A percentile compares a stretch with the other conserved stretches of the same genome.
Evolutionary conservation across 23 tunicate genomes (phyloP).

Genomic region (Trididemnum nubilum): DNA sequence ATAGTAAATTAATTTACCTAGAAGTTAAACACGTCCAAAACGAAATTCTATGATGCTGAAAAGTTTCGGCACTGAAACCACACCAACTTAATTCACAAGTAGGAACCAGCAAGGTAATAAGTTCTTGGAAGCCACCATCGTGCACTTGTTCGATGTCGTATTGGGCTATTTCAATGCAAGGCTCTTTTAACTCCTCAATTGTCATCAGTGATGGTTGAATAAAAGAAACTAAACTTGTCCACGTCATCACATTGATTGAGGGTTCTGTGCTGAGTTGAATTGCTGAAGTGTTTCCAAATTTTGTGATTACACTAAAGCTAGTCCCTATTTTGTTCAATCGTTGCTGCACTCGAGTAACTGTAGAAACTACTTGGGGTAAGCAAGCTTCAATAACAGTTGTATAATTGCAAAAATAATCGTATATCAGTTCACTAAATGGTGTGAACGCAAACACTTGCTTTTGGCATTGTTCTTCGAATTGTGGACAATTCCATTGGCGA

Average conservation of each 20-base stretch:
- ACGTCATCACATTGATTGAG: not conserved
- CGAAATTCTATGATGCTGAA: conserved; percentile 26
- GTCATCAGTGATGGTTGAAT: not conserved
- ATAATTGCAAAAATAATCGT: conserved; percentile 53
- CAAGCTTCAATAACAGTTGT: conserved; percentile 28
- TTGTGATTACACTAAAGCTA: not conserved
- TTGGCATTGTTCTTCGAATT: conserved; percentile 39
- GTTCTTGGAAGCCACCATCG: conserved; percentile 55
- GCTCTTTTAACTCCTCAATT: conserved; percentile 26
- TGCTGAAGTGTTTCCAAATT: not conserved
- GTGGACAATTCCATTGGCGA: conserved; percentile 54
- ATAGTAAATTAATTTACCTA: conserved; percentile 46
- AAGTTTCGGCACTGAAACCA: conserved; percentile 34
- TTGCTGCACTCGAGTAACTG: not conserved
- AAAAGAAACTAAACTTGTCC: not conserved
- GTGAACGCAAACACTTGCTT: conserved; percentile 42
- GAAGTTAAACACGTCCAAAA: conserved; percentile 52
- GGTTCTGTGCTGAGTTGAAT: not conserved
- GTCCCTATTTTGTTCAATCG: not conserved
- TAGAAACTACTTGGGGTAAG: not conserved
- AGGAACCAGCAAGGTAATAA: conserved; percentile 41
- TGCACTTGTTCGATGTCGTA: conserved; percentile 42
- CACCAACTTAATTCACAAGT: conserved; percentile 59
- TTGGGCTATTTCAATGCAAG: conserved; percentile 65
- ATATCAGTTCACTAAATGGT: conserved; percentile 34